phyloP scores from a whole-genome alignment of 1,140 invertebrate genomes.

The Asbolus verrucosus region DNA sequence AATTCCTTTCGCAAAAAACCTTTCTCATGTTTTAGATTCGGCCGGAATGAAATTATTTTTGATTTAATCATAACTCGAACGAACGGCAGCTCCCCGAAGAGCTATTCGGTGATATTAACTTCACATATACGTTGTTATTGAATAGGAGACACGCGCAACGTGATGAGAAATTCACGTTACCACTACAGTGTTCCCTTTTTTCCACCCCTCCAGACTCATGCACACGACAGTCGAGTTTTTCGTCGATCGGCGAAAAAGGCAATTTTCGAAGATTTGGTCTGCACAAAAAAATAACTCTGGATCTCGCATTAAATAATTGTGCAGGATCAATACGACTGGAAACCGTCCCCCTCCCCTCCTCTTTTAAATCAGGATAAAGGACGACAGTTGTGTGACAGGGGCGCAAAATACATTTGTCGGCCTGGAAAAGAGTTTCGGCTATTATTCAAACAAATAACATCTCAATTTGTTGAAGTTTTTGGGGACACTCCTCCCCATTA shows the following conservation, averaged over 20 bases:
- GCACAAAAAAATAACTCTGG: conserved; percentile 27
- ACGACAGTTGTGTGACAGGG: conserved; percentile 36
- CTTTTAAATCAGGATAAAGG: conserved; percentile 29
- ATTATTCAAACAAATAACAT: conserved; percentile 39
- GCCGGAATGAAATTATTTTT: conserved; percentile 28
- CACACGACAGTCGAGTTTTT: not conserved
- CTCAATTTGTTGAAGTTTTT: conserved; percentile 33
- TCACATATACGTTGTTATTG: conserved; percentile 36
- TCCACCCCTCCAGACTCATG: not conserved
- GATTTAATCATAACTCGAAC: conserved; percentile 38
- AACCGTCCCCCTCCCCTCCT: not conserved
- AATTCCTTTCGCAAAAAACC: conserved; percentile 11
- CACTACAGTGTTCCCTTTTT: conserved; percentile 9
- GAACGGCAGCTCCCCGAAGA: conserved; percentile 24
- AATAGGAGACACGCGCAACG: conserved; percentile 34
- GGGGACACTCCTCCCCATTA: conserved; percentile 7
- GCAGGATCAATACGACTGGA: conserved; percentile 11
- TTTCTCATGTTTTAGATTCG: conserved; percentile 31
- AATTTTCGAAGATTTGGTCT: conserved; percentile 13
- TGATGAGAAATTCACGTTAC: conserved; percentile 35
- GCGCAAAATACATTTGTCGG: conserved; percentile 21
- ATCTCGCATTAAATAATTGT: conserved; percentile 35
- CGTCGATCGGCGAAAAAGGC: conserved; percentile 33
- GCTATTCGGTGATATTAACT: conserved; percentile 34
- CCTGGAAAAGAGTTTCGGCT: conserved; percentile 31